These are phyloP conservation scores for Sitobion miscanthi DNA, from an alignment of 1,140 invertebrate genomes.

Conservation along the genomic window DNA sequence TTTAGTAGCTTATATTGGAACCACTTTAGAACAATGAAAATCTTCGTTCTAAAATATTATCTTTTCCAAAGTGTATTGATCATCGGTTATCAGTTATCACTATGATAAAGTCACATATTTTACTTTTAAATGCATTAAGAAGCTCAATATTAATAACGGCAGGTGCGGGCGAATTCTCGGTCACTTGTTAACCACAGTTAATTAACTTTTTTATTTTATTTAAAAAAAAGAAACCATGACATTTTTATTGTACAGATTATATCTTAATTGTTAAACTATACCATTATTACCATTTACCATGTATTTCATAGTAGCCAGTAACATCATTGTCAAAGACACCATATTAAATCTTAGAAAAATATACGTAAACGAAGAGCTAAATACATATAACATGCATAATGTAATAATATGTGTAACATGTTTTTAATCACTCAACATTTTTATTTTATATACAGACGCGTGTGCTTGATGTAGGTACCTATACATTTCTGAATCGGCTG, in stretches of 20 bases:
- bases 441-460: background rate
- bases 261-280: background rate
- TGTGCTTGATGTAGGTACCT: background rate
- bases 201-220: background rate
- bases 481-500: background rate
- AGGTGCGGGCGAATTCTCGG: too few species aligned
- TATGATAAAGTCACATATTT: too few species aligned
- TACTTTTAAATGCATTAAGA: too few species aligned
- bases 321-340: background rate
- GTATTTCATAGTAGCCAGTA: background rate
- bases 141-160: too few species aligned
- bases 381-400: background rate
- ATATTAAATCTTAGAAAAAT: background rate
- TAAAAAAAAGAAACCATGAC: background rate
- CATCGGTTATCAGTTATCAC: too few species aligned
- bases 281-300: too few species aligned
- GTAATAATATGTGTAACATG: background rate
- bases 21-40: too few species aligned
- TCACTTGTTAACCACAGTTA: background rate
- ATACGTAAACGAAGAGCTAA: background rate
- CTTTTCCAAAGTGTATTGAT: too few species aligned
- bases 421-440: background rate
- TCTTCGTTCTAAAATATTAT: too few species aligned
- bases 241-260: background rate
- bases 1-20: background rate